These are phyloP conservation scores for Steromphala cineraria DNA, from an alignment of 2,888 invertebrate species.

Conservation along the genomic window DNA sequence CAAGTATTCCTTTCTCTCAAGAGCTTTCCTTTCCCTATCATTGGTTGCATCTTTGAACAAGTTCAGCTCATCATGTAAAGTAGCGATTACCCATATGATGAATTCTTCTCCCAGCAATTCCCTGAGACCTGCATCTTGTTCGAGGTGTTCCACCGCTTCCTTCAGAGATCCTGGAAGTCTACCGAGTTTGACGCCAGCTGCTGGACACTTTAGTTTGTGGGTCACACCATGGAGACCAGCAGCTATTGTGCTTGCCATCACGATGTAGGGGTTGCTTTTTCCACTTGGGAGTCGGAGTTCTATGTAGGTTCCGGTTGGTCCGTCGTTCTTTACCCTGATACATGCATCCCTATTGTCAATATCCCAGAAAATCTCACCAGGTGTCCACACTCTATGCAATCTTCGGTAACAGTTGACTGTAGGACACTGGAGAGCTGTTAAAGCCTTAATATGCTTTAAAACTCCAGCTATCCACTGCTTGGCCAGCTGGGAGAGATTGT, in stretches of 20 bases:
- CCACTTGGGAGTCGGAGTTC: no score
- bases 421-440: slow-evolving; percentile 29
- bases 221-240: no score
- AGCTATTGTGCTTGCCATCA: no score
- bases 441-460: slow-evolving; percentile 16
- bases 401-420: slow-evolving; percentile 31
- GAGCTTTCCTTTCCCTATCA: no score
- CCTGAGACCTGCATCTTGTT: not conserved
- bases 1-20: no score
- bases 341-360: not conserved
- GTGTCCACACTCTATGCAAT: not conserved
- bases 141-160: slow-evolving; percentile 16
- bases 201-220: no score
- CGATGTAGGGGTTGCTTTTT: no score
- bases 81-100: not conserved
- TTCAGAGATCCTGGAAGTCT: slow-evolving; percentile 10
- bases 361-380: not conserved
- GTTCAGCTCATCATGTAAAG: no score
- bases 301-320: no score
- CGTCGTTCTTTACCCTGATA: not conserved
- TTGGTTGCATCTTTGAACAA: no score
- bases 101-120: slow-evolving; percentile 7
- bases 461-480: slow-evolving; percentile 29
- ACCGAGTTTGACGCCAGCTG: not conserved
- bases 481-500: no score